Conservation (phyloP, 2,888 invertebrate genomes). For the Miltochrista miniata region DNA sequence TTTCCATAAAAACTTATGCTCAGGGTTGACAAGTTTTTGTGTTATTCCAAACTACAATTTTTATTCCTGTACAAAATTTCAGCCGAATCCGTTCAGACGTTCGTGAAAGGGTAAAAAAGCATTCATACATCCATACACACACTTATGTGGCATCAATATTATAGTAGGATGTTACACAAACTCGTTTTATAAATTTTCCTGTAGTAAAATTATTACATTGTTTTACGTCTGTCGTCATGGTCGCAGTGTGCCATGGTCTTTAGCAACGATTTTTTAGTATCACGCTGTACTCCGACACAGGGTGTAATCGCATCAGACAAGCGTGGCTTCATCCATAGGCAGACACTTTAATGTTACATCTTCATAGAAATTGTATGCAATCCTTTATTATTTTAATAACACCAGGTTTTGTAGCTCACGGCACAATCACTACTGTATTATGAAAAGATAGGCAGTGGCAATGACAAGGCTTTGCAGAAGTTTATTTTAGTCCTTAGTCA, state of each 20-base stretch:
- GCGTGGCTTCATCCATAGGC: constrained; percentile 25
- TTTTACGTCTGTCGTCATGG: background rate
- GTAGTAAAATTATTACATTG: too few relatives aligned
- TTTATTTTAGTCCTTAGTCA: background rate
- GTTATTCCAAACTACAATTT: too few relatives aligned
- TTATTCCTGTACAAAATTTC: too few relatives aligned
- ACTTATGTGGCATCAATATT: too few relatives aligned
- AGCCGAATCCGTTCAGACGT: too few relatives aligned
- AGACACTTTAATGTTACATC: constrained; percentile 27
- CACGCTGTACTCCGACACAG: constrained; percentile 13
- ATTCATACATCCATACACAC: too few relatives aligned
- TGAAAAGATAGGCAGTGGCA: background rate
- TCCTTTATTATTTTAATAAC: constrained; percentile 17
- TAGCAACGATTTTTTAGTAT: constrained; percentile 28
- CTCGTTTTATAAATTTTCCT: too few relatives aligned
- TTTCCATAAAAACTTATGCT: too few relatives aligned
- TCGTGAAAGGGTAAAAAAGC: too few relatives aligned
- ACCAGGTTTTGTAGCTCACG: constrained; percentile 2
- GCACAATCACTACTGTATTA: background rate
- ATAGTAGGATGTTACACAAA: too few relatives aligned
- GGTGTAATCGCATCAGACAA: constrained; percentile 30
- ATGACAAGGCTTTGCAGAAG: background rate
- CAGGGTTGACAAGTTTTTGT: too few relatives aligned
- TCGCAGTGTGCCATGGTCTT: background rate
- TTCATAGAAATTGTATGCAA: constrained; percentile 26